phyloP scores from a whole-genome alignment of 2,797 vertebrate genomes.

The Phoebastria nigripes region DNA sequence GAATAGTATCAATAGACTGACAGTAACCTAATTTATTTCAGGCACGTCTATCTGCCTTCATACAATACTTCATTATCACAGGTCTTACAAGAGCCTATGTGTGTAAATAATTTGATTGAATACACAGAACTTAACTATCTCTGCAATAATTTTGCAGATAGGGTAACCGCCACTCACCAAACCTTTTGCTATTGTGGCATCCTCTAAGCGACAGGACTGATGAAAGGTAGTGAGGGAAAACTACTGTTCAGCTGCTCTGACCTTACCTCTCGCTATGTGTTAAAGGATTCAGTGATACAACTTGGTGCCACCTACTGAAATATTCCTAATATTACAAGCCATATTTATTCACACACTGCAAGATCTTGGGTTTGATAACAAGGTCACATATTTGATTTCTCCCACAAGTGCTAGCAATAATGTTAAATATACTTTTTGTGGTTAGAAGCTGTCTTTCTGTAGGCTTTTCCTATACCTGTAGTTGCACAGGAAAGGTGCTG shows the following conservation, averaged over 20 bases:
- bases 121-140: background rate
- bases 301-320: conserved; percentile 27
- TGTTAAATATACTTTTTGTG: background rate
- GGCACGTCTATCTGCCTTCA: background rate
- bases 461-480: background rate
- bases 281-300: background rate
- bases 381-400: background rate
- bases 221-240: background rate
- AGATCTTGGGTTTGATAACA: background rate
- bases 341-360: background rate
- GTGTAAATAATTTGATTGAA: background rate
- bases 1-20: background rate
- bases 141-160: background rate
- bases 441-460: background rate
- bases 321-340: background rate
- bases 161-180: background rate
- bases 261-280: background rate
- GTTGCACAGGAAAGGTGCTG: background rate
- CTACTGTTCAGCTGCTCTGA: background rate
- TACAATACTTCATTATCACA: background rate
- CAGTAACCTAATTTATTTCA: background rate
- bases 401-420: background rate
- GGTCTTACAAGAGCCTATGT: background rate
- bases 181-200: background rate
- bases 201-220: background rate